Evolutionary conservation across 1,140 invertebrate species (phyloP).

Genomic region (Hermatobates lingyangjiaoensis): DNA sequence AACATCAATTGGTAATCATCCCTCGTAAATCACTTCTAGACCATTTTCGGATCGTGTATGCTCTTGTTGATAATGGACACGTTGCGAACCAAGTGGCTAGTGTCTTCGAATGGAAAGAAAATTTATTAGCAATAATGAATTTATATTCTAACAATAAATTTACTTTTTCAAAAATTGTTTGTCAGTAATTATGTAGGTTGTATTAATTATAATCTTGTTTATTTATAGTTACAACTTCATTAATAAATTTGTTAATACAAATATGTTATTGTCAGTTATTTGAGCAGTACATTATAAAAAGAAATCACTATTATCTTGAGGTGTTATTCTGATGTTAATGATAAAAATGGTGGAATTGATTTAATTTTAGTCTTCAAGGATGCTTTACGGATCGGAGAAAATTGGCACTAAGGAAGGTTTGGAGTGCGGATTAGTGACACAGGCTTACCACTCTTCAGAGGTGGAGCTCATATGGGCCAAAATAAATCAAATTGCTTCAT

Average conservation of each 20-base stretch:
- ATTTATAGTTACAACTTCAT: background rate
- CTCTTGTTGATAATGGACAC: background rate
- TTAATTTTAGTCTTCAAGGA: conserved; percentile 39
- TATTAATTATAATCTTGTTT: background rate
- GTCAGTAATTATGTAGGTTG: background rate
- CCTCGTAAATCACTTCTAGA: background rate
- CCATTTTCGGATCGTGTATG: background rate
- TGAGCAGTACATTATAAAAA: background rate
- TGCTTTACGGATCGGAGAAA: conserved; percentile 45
- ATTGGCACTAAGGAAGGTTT: conserved; percentile 55
- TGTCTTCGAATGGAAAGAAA: too few species aligned
- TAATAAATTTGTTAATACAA: background rate
- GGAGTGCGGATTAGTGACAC: conserved; percentile 46
- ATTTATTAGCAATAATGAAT: too few species aligned
- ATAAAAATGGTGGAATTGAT: background rate
- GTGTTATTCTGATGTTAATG: background rate
- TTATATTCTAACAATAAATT: too few species aligned
- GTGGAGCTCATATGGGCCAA: background rate
- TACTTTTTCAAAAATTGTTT: too few species aligned
- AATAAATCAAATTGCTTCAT: background rate
- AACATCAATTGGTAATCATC: background rate
- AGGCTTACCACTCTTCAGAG: conserved; percentile 25
- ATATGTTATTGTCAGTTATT: background rate
- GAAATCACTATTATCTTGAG: background rate
- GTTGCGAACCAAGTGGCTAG: too few species aligned